Evolutionary conservation across 2,113 vertebrate species (phyloP).

Genomic region (Sylvicapra grimmia): DNA sequence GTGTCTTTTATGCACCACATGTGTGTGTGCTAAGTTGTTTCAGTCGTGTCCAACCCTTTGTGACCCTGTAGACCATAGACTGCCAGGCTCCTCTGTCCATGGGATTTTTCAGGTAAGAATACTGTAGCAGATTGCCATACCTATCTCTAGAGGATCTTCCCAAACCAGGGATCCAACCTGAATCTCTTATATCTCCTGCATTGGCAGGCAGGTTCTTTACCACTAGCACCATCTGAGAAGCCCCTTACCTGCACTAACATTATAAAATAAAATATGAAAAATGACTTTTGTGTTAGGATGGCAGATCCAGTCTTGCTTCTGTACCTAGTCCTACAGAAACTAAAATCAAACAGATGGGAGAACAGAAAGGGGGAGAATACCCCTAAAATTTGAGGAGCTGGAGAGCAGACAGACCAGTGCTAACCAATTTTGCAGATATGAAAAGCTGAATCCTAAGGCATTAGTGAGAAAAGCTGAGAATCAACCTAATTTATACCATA

Average conservation of each 20-base stretch:
- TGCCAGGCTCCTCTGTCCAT: too few species aligned
- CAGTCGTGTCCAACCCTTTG: too few species aligned
- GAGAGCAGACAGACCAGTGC: neutral
- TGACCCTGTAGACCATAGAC: too few species aligned
- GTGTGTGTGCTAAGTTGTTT: neutral
- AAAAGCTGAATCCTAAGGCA: neutral
- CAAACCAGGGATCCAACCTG: neutral
- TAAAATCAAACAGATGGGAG: neutral
- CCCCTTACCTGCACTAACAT: neutral
- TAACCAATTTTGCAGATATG: neutral
- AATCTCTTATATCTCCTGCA: neutral
- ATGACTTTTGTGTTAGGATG: neutral
- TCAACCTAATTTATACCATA: neutral
- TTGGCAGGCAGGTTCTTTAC: neutral
- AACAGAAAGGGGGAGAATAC: neutral
- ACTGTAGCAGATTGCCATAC: too few species aligned
- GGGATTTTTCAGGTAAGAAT: too few species aligned
- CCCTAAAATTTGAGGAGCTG: neutral
- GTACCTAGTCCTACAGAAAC: neutral
- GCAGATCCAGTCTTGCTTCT: slow-evolving; percentile 19
- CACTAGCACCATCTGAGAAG: neutral
- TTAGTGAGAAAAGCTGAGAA: neutral
- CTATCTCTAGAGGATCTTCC: neutral
- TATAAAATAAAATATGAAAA: slow-evolving; percentile 19
- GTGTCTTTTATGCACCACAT: neutral